phyloP scores from a whole-genome alignment of 2,888 invertebrate genomes.

The Caenorhabditis sp. region DNA sequence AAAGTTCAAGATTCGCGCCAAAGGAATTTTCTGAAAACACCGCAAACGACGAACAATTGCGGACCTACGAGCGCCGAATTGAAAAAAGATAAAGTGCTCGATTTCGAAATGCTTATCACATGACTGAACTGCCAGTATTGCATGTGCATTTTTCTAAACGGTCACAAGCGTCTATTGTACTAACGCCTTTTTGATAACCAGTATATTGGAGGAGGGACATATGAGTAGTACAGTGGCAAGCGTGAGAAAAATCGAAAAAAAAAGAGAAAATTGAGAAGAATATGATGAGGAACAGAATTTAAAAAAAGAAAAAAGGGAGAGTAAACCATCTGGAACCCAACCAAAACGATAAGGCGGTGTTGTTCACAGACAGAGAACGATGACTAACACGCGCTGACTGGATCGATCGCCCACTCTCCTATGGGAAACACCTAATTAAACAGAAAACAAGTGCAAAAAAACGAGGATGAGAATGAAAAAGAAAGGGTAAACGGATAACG shows the following conservation, averaged over 20 bases:
- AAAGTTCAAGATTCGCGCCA: constrained; percentile 1
- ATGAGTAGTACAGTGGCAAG: constrained; percentile 23
- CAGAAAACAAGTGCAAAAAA: constrained; percentile 32
- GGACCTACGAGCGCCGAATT: neutral
- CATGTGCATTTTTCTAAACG: constrained; percentile 15
- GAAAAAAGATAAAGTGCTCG: neutral
- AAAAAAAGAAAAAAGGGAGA: neutral
- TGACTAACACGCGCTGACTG: constrained; percentile 45
- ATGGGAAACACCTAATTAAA: constrained; percentile 51
- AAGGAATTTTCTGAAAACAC: neutral
- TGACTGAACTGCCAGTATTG: neutral
- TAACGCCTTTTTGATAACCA: constrained; percentile 30
- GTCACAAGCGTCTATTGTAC: constrained; percentile 26
- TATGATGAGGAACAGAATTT: neutral
- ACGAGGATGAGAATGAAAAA: constrained; percentile 3
- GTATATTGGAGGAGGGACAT: no score
- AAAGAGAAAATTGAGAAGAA: neutral
- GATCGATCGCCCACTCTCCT: constrained; percentile 28
- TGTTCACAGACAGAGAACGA: constrained; percentile 39
- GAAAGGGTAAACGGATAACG: constrained; percentile 32
- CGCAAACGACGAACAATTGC: constrained; percentile 3
- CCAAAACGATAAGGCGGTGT: constrained; percentile 14
- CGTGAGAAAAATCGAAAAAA: neutral
- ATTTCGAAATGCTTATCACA: constrained; percentile 5
- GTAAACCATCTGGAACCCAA: constrained; percentile 15